phyloP scores from a whole-genome alignment of 2,888 invertebrate genomes.

The Anticlea derivata region DNA sequence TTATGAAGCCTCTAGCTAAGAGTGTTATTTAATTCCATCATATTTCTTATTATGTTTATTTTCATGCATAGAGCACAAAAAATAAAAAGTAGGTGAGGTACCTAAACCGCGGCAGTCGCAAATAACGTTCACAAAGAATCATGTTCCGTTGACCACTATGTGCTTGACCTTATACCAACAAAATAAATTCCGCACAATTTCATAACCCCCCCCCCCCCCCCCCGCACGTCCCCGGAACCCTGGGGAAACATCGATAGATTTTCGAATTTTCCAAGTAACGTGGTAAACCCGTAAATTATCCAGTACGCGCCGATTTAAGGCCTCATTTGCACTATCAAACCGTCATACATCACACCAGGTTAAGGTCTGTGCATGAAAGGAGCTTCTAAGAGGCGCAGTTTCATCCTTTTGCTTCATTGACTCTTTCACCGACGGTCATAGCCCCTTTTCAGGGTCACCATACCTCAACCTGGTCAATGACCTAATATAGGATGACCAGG shows the following conservation, averaged over 20 bases:
- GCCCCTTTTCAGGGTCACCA: too few relatives aligned
- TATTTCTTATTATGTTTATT: too few relatives aligned
- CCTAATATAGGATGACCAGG: too few relatives aligned
- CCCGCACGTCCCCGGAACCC: constrained; percentile 2
- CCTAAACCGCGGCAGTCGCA: background rate
- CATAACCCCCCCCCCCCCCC: constrained; percentile 12
- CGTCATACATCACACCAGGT: background rate
- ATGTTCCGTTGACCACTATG: constrained; percentile 16
- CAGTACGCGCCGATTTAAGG: constrained; percentile 16
- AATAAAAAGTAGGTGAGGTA: too few relatives aligned
- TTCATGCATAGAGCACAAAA: too few relatives aligned
- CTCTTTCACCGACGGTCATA: too few relatives aligned
- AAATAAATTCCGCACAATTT: constrained; percentile 24
- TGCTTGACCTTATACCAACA: constrained; percentile 24
- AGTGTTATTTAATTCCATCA: too few relatives aligned
- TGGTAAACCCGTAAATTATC: constrained; percentile 19
- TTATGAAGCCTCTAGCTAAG: too few relatives aligned
- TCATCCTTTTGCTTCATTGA: too few relatives aligned
- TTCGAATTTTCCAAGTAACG: constrained; percentile 22
- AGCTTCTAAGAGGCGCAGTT: too few relatives aligned
- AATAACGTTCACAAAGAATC: constrained; percentile 17
- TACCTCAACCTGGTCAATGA: too few relatives aligned
- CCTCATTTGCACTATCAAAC: constrained; percentile 14
- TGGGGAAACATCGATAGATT: constrained; percentile 26
- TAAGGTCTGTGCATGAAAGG: too few relatives aligned